Base-by-base conservation (phyloP, 2,113 vertebrate genomes). In the Formicarius rufipectus region DNA sequence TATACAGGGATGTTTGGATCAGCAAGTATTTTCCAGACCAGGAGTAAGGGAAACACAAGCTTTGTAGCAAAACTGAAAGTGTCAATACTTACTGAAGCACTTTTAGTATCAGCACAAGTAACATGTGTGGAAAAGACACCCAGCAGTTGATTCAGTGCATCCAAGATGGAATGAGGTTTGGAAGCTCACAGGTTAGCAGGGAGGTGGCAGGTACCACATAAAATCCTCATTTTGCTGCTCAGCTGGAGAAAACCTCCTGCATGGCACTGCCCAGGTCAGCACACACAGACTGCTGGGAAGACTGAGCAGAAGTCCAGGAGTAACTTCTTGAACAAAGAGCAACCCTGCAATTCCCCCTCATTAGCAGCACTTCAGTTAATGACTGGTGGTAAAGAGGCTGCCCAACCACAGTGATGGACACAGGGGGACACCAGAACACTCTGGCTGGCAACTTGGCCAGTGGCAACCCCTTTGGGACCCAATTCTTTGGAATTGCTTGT, bases 401-500 rank as follows among this genome's bases (percentile, higher is more conserved):
- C 56, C 49, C 72, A 42, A 40, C 11, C 73, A 30, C 56, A 22
- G 9, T 2, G 39, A 22, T 0, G 8, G 17, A 58, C 2, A 0
- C 33, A 7, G 63, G 42, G 49, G 49, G 69, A 35, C 35, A 39
- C 14, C 72, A 37, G 14, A 4, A 62, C n/a, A 4, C 45, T 72
- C 42, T 66, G n/a, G 52, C 1, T 16, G 58, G 52, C 45, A 55
- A 3, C 22, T 0, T 0, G 6, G 56, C 23, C 68, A 18, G 64
- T 2, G 4, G 63, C 42, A 68, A 7, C 14, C 14, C 14, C 2
- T 15, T 13, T 53, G 27, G 24, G 47, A 22, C 21, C 40, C 40
- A 2, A 0, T 45, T 45, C 1, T 6, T 10, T 14, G 59, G 23
- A 52, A 79, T 6, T 0, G 4, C 4, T 52, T 2, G 0, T 0